Evolutionary conservation across 2,888 invertebrate genomes (phyloP), one percentile per base, ranked within the genome.

Genomic region (Microchrysa polita): DNA sequence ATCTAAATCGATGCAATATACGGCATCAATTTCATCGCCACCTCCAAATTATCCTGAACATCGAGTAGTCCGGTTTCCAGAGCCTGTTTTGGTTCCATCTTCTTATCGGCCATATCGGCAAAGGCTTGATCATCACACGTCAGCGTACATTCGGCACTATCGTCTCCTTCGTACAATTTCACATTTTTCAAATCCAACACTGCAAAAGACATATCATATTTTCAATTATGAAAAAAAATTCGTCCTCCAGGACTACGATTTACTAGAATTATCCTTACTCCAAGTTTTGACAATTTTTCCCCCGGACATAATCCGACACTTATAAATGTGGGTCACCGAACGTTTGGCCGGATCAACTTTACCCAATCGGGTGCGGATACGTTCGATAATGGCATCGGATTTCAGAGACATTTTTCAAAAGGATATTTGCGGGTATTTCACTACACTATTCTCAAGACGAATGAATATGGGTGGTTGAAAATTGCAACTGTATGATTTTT

Each of bases 341-440:
- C 77, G 74, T 2, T 77, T 73, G 23, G 52, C 61, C 9, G 73
- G 69, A 72, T 76, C 74, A 20, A 77, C 74, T 69, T 75, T 77
- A 4, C 53, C 52, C 55, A 77, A 73, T 27, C 77, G 76, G 52
- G 67, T 40, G 42, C 73, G 67, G 40, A 78, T 76, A 53, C 77
- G 77, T 7, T 77, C 75, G 60, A 78, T 76, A 73, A 77, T 60
- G 65, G 73, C 76, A 73, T 77, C 78, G 20, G 74, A 74, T 57
- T 74, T 74, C 53, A 75, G 59, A 61, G 73, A 69, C 78, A 78
- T 78, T 63, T 71, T 76, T 14, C 23, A 18, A 14, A n/a, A 7
- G 27, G 27, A 34, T 34, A 34, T 34, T 5, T 34, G 27, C n/a
- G n/a, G n/a, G n/a, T n/a, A n/a, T n/a, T n/a, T n/a, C n/a, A n/a